Conservation (phyloP, 2,888 invertebrate species). For the Choreutis nemorana region DNA sequence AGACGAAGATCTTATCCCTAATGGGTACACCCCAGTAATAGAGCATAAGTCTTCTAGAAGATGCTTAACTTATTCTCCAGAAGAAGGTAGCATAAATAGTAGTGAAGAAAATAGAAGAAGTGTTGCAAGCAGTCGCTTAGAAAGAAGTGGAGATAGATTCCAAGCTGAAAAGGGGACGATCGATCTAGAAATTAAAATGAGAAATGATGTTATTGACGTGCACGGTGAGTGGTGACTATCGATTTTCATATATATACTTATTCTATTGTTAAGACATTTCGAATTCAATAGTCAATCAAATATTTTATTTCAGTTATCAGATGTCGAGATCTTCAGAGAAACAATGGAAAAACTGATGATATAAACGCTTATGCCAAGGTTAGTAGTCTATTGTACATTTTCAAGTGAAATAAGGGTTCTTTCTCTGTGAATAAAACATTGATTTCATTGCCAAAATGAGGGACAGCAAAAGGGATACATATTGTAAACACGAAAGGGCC, state of each 20-base stretch:
- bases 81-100: slow-evolving; percentile 54
- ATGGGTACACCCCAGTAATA: slow-evolving; percentile 45
- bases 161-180: slow-evolving; percentile 64
- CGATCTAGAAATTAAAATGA: slow-evolving; percentile 69
- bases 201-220: slow-evolving; percentile 69
- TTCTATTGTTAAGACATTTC: slow-evolving; percentile 8
- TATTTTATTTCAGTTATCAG: slow-evolving; percentile 85
- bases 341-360: slow-evolving; percentile 68
- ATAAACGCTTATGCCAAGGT: slow-evolving; percentile 87
- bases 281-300: no score
- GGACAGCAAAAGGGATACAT: no score
- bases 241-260: no score
- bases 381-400: slow-evolving; percentile 11
- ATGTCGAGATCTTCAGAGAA: slow-evolving; percentile 76
- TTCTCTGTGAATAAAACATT: no score
- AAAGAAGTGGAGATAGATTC: slow-evolving; percentile 39
- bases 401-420: no score
- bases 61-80: slow-evolving; percentile 68
- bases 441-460: no score
- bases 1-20: slow-evolving; percentile 47
- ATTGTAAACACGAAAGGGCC: no score
- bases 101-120: slow-evolving; percentile 63
- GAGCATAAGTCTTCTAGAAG: slow-evolving; percentile 60
- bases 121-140: slow-evolving; percentile 52
- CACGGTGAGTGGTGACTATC: slow-evolving; percentile 73